Evolutionary conservation across 2,888 invertebrate species (phyloP).

Genomic region (Acanthoscelides obtectus): DNA sequence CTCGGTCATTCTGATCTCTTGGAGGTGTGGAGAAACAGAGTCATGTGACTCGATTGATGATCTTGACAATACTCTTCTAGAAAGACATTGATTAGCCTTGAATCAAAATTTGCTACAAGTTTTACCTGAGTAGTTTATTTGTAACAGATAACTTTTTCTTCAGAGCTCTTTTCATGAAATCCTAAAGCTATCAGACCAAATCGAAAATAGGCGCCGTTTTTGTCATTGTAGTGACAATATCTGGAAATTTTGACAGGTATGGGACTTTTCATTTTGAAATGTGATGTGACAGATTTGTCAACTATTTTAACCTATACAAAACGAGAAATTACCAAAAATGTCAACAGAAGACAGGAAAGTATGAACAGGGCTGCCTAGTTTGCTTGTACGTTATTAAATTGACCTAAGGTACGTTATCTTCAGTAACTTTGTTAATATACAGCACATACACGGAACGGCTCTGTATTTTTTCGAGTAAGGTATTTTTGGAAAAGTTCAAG

Average conservation of each 20-base stretch:
- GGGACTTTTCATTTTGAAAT: neutral
- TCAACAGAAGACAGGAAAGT: too few relatives aligned
- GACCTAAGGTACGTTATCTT: too few relatives aligned
- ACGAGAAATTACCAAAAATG: too few relatives aligned
- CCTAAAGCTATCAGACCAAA: slow-evolving; percentile 6
- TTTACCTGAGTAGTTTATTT: slow-evolving; percentile 36
- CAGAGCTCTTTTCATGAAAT: slow-evolving; percentile 33
- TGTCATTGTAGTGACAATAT: slow-evolving; percentile 19
- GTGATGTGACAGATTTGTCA: too few relatives aligned
- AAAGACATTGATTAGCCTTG: slow-evolving; percentile 13
- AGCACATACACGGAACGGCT: too few relatives aligned
- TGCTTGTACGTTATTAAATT: too few relatives aligned
- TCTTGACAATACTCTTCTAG: slow-evolving; percentile 32
- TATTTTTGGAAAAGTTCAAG: too few relatives aligned
- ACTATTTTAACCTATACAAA: too few relatives aligned
- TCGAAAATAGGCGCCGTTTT: slow-evolving; percentile 14
- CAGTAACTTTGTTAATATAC: too few relatives aligned
- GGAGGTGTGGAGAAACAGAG: slow-evolving; percentile 12
- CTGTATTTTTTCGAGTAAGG: too few relatives aligned
- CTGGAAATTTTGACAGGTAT: slow-evolving; percentile 17
- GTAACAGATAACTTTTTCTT: slow-evolving; percentile 33
- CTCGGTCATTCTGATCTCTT: slow-evolving; percentile 19
- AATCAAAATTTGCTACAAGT: neutral
- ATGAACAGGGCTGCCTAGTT: too few relatives aligned
- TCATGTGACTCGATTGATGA: slow-evolving; percentile 21